Evolutionary conservation across 2,888 invertebrate species (phyloP), one percentile per base, ranked within the genome.

Genomic region (Polietes domitor): DNA sequence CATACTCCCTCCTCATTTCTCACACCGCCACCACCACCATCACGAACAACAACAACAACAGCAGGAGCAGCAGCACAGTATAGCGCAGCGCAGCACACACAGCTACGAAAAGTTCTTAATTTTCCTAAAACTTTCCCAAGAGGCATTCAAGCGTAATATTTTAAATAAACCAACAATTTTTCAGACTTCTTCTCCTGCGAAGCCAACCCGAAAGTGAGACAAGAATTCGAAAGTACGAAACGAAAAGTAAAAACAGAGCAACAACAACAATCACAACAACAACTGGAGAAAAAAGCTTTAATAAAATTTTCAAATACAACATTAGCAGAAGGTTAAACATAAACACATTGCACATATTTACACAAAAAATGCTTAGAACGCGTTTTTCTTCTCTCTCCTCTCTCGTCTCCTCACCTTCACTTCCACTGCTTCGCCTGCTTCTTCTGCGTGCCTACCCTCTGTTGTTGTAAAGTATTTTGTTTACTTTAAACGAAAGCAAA

Each of bases 121-220:
- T 82, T 82, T 75, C 61, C 58, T 32, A 82, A 77, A 80, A 80
- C 73, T 71, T 80, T 82, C 77, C 76, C 79, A 75, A 77, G 78
- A 80, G 77, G 76, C 77, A 85, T 79, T 84, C 81, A 78, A 73
- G 79, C 74, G 71, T 82, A 75, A 77, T 82, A 77, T 80, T 82
- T 82, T 74, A 82, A 80, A 79, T 79, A 82, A 85, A 80, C 58
- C 77, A 61, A 65, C 77, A 65, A 82, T 24, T 72, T 77, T 74
- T 77, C 65, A 74, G 71, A 70, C 74, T 74, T 63, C 74, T 9
- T 19, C 58, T 12, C 58, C 58, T 58, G 9, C 53, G 7, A 21
- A 21, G n/a, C 50, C 5, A 21, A 50, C 17, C 37, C 15, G 9
- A 65, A 68, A 43, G 68, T 10, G 43, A 68, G 43, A 43, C 68